phyloP scores from a whole-genome alignment of 2,113 vertebrate genomes.

The Corapipo altera region DNA sequence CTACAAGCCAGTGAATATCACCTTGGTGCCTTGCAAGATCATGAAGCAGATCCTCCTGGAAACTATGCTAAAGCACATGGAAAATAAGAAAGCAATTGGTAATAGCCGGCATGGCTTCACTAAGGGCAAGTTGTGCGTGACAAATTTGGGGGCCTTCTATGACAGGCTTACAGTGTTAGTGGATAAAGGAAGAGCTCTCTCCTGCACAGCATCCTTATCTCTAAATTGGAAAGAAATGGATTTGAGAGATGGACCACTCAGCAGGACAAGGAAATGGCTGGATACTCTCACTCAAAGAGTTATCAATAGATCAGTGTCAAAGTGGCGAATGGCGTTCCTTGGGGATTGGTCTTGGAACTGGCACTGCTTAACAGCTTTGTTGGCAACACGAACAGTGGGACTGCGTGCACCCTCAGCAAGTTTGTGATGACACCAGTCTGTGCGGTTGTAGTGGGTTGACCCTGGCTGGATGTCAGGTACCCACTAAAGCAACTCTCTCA shows the following conservation, averaged over 20 bases:
- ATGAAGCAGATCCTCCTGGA: background rate
- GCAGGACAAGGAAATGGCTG: background rate
- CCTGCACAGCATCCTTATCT: background rate
- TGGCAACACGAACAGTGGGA: background rate
- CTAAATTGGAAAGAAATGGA: background rate
- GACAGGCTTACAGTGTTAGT: background rate
- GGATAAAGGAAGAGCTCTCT: background rate
- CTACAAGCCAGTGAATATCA: background rate
- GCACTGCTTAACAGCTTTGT: background rate
- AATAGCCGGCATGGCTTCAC: background rate
- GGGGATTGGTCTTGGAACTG: background rate
- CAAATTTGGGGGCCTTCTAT: background rate
- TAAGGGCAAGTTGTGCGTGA: background rate
- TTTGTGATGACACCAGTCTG: background rate
- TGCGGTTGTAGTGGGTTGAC: background rate
- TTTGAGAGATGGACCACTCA: background rate
- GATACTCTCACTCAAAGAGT: background rate
- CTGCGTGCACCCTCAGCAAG: background rate
- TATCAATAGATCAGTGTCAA: background rate
- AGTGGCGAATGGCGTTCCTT: background rate
- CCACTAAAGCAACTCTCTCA: too few species aligned
- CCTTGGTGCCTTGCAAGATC: background rate
- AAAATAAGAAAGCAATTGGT: background rate
- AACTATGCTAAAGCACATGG: background rate
- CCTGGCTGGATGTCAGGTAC: too few species aligned